phyloP scores from a whole-genome alignment of 37 sponge, comb jelly and placozoan genomes.

The Tethya wilhelma region DNA sequence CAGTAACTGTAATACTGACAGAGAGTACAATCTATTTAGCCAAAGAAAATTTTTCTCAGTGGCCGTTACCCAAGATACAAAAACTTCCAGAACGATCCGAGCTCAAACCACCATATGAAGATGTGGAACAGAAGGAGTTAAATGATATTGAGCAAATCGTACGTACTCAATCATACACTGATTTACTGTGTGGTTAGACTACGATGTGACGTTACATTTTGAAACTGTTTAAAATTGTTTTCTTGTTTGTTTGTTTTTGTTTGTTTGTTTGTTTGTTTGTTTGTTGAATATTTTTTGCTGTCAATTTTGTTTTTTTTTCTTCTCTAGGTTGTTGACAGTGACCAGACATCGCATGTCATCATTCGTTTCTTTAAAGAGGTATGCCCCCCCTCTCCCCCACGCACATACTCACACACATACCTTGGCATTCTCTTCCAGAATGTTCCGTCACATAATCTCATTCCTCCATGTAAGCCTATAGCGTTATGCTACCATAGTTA shows the following conservation, averaged over 20 bases:
- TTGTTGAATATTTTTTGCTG: background rate
- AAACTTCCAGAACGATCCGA: conserved; percentile 17
- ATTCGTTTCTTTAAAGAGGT: conserved; percentile 55
- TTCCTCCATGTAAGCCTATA: too few species aligned
- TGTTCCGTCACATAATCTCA: background rate
- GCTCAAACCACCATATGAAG: conserved; percentile 40
- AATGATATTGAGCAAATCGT: conserved; percentile 65
- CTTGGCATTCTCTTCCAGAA: background rate
- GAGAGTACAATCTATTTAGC: conserved; percentile 31
- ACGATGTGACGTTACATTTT: background rate
- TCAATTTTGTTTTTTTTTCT: background rate
- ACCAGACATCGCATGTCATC: conserved; percentile 5
- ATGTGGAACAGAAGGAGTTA: conserved; percentile 39
- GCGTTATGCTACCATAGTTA: too few species aligned
- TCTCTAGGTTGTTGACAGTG: conserved; percentile 32
- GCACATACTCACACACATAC: background rate
- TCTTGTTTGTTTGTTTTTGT: background rate
- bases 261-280: background rate
- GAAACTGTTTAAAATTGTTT: background rate
- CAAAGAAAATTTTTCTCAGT: conserved; percentile 57
- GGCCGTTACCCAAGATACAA: conserved; percentile 49
- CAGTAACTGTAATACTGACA: conserved; percentile 47
- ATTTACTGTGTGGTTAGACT: background rate
- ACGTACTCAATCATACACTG: background rate
- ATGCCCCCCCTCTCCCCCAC: background rate